Conservation (phyloP, 2,888 invertebrate species). For the Limnephilus auricula region DNA sequence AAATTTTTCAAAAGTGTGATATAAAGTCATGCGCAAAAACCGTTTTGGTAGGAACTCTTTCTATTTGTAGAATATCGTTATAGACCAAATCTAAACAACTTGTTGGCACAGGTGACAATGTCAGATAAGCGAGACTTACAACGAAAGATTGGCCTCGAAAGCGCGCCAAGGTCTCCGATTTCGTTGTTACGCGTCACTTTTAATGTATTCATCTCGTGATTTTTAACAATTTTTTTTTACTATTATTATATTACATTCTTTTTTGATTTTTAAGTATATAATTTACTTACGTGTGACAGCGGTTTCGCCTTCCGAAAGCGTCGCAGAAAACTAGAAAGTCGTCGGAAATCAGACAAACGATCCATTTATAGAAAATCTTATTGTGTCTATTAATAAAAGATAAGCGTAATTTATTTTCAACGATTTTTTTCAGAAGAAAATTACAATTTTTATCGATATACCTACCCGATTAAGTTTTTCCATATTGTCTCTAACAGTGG, state of each 20-base stretch:
- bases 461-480: not conserved
- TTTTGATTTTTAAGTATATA: not conserved
- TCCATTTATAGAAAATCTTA: not conserved
- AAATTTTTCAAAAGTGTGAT: too few relatives aligned
- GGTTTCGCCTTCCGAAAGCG: too few relatives aligned
- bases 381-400: not conserved
- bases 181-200: not conserved
- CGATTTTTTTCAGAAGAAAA: not conserved
- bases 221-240: not conserved
- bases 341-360: too few relatives aligned
- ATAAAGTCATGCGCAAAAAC: too few relatives aligned
- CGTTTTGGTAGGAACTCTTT: too few relatives aligned
- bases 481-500: not conserved
- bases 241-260: not conserved
- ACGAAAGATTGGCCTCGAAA: not conserved
- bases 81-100: not conserved
- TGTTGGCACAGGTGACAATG: not conserved
- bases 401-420: not conserved
- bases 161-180: not conserved
- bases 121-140: not conserved
- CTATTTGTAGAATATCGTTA: not conserved
- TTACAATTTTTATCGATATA: not conserved
- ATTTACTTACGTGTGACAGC: too few relatives aligned
- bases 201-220: not conserved
- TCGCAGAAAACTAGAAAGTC: not conserved